Conservation (phyloP, 2,797 vertebrate genomes). For the Schizopygopsis pylzovi region DNA sequence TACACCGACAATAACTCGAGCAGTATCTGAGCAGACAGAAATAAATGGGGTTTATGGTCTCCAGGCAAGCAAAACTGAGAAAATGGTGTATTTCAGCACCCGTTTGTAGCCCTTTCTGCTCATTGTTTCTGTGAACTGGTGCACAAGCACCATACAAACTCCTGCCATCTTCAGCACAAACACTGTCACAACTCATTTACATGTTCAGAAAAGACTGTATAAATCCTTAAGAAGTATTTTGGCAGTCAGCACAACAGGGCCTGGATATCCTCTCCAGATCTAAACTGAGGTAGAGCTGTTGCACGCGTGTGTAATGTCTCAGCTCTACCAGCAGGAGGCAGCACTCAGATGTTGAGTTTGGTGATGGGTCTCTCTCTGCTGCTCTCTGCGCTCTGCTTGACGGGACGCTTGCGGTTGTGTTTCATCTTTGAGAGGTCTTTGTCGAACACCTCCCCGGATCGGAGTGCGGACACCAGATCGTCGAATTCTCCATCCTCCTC, state of each 20-base stretch:
- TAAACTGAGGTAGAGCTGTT: conserved; percentile 4
- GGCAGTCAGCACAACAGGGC: conserved; percentile 78
- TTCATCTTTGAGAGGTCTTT: conserved; percentile 89
- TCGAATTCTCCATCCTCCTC: conserved; percentile 88
- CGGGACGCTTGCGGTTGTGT: conserved; percentile 84
- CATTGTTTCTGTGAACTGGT: neutral
- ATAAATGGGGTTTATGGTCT: neutral
- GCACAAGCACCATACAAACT: conserved; percentile 32
- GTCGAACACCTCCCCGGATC: conserved; percentile 88
- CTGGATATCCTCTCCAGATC: conserved; percentile 51
- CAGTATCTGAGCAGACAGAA: neutral
- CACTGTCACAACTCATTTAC: conserved; percentile 27
- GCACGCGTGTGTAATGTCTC: conserved; percentile 41
- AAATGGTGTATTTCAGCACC: conserved; percentile 12
- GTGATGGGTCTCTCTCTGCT: conserved; percentile 85
- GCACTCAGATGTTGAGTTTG: conserved; percentile 83
- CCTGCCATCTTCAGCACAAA: conserved; percentile 32
- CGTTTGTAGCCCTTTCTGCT: conserved; percentile 23
- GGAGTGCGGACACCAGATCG: conserved; percentile 86
- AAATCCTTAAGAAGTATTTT: conserved; percentile 61
- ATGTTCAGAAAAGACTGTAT: conserved; percentile 29
- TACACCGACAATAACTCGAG: neutral
- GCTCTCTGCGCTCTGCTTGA: conserved; percentile 77
- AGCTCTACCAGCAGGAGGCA: conserved; percentile 72
- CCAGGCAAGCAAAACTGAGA: neutral